Conservation (phyloP, 37 sponge, comb jelly and placozoan genomes). For the Cliona cf. orientalis region DNA sequence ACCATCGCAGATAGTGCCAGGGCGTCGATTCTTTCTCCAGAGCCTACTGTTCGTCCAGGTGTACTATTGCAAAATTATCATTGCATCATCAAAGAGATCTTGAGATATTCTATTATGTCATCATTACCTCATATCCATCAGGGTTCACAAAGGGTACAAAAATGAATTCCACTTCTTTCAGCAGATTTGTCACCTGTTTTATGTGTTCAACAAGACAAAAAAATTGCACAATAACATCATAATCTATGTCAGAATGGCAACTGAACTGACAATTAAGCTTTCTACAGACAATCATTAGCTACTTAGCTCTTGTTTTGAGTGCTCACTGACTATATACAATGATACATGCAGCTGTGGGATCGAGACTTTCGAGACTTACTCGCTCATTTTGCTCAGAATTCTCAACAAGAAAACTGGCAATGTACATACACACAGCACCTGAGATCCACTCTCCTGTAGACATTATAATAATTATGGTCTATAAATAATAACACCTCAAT, state of each 20-base stretch:
- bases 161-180: slow-evolving; percentile 59
- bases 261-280: too few species aligned
- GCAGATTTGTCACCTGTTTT: slow-evolving; percentile 40
- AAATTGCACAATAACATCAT: neutral
- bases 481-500: neutral
- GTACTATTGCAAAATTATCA: slow-evolving; percentile 49
- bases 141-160: slow-evolving; percentile 89
- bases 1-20: slow-evolving; percentile 45
- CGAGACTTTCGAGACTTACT: neutral
- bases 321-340: too few species aligned
- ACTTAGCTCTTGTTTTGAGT: too few species aligned
- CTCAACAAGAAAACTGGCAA: slow-evolving; percentile 51
- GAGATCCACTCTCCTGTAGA: slow-evolving; percentile 87
- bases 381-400: slow-evolving; percentile 7
- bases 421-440: slow-evolving; percentile 84
- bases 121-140: slow-evolving; percentile 85
- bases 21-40: slow-evolving; percentile 80
- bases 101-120: too few species aligned
- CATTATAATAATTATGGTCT: neutral
- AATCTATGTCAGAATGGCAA: too few species aligned
- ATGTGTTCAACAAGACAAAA: neutral
- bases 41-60: slow-evolving; percentile 68
- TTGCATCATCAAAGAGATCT: too few species aligned
- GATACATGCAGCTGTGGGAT: neutral
- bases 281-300: too few species aligned